Base-by-base conservation (phyloP, 2,797 vertebrate genomes). In the Octomys mimax region DNA sequence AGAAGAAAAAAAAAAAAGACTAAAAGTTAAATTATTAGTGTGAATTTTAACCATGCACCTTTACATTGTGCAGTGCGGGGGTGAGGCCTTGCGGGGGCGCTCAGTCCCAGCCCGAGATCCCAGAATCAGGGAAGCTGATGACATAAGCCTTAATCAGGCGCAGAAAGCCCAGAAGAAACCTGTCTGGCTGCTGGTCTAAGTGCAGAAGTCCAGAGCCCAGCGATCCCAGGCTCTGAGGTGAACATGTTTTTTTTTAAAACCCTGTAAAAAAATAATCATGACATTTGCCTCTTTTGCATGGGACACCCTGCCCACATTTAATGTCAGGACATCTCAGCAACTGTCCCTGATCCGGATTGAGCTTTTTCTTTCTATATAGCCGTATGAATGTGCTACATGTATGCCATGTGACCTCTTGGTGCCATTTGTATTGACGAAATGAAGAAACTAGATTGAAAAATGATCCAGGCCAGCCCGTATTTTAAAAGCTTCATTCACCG, bases 171-270 rank as follows among this genome's bases (percentile, higher is more conserved):
- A 4, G 22, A 73, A 49, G 46, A 6, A 81, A 1, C 5, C 42
- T n/a, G 62, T 4, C 22, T 36, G 77, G 31, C 46, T 46, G 8
- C 14, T 16, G 26, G 22, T 70, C 5, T 4, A 14, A 84, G 0
- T 31, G 24, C 64, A 54, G 28, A 5, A 87, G 11, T 28, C 26
- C n/a, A 73, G 46, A 57, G 66, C 42, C 46, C 57, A 75, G 31
- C 26, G 9, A 87, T 2, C 8, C 2, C n/a, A 18, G 64, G 22
- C 24, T 39, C 22, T 54, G 1, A 0, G 39, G 19, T 68, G 36
- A 66, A 64, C 52, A 49, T 2, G 0, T 62, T 91, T 96, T 62
- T 91, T 96, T 89, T 83, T 88, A 68, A 68, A 94, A 81, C 10
- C 42, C 8, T 75, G 33, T 77, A 33, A 59, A 86, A 86, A 68